Percentiles rank a stretch among this genome's conserved stretches.
Evolutionary conservation across 2,797 vertebrate genomes (phyloP).

Genomic region (Lithobates sylvaticus): DNA sequence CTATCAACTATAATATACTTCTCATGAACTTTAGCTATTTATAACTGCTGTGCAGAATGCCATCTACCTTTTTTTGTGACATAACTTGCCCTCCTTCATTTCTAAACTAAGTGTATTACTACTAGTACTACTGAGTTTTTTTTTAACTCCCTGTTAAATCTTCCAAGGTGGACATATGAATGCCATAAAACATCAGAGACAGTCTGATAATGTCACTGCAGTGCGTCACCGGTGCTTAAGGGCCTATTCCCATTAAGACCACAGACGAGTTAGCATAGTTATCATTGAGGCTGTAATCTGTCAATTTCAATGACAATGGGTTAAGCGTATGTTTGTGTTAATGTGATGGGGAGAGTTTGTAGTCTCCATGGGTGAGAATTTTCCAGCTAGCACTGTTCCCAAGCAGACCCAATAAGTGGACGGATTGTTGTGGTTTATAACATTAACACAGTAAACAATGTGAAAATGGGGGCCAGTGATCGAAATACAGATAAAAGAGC

Average conservation of each 20-base stretch:
- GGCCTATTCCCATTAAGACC: constrained; percentile 27
- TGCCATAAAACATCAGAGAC: constrained; percentile 13
- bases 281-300: constrained; percentile 44
- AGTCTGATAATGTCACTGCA: neutral
- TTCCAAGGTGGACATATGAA: neutral
- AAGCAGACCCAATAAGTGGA: constrained; percentile 27
- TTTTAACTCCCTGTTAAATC: neutral
- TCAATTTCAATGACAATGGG: constrained; percentile 52
- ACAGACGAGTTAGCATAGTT: constrained; percentile 10
- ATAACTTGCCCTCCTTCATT: neutral
- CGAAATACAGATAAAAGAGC: constrained; percentile 28
- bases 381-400: constrained; percentile 47
- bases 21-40: neutral
- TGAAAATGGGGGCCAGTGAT: constrained; percentile 37
- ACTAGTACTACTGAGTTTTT: no score
- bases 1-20: neutral
- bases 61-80: neutral
- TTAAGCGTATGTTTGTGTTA: constrained; percentile 50
- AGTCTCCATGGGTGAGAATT: constrained; percentile 53
- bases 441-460: constrained; percentile 52
- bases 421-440: constrained; percentile 55
- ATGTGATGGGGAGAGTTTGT: constrained; percentile 28
- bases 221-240: neutral
- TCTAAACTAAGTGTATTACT: neutral
- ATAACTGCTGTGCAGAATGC: neutral